phyloP scores from a whole-genome alignment of 1,140 invertebrate genomes.

The Phthorimaea operculella region DNA sequence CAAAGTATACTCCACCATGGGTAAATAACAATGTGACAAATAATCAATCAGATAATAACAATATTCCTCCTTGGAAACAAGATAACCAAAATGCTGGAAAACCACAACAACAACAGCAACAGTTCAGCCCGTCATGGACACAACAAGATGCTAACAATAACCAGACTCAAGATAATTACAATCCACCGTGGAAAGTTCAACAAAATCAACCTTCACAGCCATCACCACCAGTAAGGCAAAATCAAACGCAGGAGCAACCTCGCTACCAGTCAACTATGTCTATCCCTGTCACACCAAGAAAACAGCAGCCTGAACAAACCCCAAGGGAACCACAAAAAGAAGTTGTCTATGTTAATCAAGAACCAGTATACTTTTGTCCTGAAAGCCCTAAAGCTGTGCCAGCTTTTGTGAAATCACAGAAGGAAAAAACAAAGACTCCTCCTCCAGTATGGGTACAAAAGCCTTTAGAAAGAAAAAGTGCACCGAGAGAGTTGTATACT shows the following conservation, averaged over 20 bases:
- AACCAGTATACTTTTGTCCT: constrained; percentile 54
- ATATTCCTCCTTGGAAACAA: constrained; percentile 41
- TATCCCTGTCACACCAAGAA: constrained; percentile 58
- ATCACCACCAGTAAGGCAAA: constrained; percentile 24
- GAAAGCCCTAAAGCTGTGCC: constrained; percentile 60
- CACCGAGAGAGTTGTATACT: constrained; percentile 44
- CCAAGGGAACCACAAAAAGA: constrained; percentile 36
- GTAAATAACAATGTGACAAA: constrained; percentile 42
- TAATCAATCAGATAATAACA: constrained; percentile 33
- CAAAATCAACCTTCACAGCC: constrained; percentile 23
- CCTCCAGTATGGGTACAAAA: constrained; percentile 62
- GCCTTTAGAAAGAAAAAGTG: constrained; percentile 51
- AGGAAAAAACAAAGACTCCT: constrained; percentile 61
- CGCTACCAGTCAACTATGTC: constrained; percentile 63
- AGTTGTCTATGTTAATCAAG: constrained; percentile 51
- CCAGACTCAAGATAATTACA: constrained; percentile 31
- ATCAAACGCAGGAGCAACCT: constrained; percentile 34
- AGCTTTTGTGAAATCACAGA: constrained; percentile 61
- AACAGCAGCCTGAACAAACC: constrained; percentile 45
- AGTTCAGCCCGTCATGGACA: constrained; percentile 44
- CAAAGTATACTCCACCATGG: constrained; percentile 43
- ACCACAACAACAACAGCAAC: constrained; percentile 19
- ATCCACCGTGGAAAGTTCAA: constrained; percentile 36
- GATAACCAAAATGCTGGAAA: constrained; percentile 14
- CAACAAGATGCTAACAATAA: constrained; percentile 44